Conservation (phyloP, 2,797 vertebrate species). For the Syngnathus rostellatus region DNA sequence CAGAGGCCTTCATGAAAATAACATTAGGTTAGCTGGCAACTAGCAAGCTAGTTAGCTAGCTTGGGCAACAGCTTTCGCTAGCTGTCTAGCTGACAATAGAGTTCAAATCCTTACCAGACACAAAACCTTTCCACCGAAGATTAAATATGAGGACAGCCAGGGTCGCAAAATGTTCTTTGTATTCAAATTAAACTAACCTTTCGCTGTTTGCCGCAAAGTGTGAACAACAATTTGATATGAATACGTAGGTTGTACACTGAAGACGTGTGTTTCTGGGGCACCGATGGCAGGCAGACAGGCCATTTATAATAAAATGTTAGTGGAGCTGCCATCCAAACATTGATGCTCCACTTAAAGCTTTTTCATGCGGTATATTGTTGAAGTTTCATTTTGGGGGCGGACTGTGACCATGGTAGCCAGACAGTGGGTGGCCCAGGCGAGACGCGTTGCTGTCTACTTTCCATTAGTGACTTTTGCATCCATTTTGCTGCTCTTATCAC, state of each 20-base stretch:
- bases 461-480: slow-evolving; percentile 2
- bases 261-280: background rate
- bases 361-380: background rate
- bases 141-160: no score
- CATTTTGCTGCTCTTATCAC: background rate
- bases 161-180: no score
- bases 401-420: background rate
- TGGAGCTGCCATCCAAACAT: background rate
- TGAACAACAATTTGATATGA: background rate
- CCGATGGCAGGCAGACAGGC: background rate
- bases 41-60: no score
- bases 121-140: no score
- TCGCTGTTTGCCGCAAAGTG: background rate
- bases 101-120: no score
- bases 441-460: background rate
- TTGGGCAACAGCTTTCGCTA: no score
- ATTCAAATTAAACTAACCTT: background rate
- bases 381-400: background rate
- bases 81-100: no score
- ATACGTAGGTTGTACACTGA: background rate
- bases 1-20: no score
- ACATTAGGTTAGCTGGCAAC: no score
- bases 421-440: background rate
- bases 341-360: background rate
- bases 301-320: background rate